Percentiles rank a stretch among this genome's conserved stretches.
Evolutionary conservation across 2,888 invertebrate species (phyloP).

Genomic region (Apodemia hepburni): DNA sequence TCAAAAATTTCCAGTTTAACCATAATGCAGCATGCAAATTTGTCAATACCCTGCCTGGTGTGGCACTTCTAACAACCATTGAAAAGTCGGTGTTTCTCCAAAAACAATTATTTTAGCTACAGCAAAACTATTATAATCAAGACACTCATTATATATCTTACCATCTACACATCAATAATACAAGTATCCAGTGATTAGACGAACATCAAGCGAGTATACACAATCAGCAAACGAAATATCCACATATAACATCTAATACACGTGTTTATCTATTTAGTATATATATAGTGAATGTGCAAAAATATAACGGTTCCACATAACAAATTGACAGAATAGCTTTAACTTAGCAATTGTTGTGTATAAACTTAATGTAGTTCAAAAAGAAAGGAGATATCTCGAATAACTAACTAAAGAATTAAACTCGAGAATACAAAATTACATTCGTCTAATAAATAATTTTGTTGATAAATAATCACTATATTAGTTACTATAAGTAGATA

Average conservation of each 20-base stretch:
- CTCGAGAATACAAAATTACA: neutral
- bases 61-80: neutral
- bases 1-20: too few relatives aligned
- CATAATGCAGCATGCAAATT: neutral
- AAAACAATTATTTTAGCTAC: conserved; percentile 42
- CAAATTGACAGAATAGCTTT: neutral
- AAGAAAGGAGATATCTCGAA: neutral
- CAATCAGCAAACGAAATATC: conserved; percentile 8
- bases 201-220: conserved; percentile 14
- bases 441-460: neutral
- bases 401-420: neutral
- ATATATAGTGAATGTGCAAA: conserved; percentile 2
- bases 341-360: neutral
- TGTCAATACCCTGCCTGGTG: too few relatives aligned
- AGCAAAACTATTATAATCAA: conserved; percentile 48
- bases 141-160: conserved; percentile 52
- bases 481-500: neutral
- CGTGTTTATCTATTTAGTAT: neutral
- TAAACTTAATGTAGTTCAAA: neutral
- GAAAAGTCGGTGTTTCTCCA: neutral
- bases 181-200: conserved; percentile 7
- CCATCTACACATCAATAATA: conserved; percentile 26
- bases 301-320: neutral
- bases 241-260: conserved; percentile 38
- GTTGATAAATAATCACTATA: neutral